Evolutionary conservation across 2,888 invertebrate species (phyloP), one percentile per base, ranked within the genome.

Genomic region (Lumbricus terrestris): DNA sequence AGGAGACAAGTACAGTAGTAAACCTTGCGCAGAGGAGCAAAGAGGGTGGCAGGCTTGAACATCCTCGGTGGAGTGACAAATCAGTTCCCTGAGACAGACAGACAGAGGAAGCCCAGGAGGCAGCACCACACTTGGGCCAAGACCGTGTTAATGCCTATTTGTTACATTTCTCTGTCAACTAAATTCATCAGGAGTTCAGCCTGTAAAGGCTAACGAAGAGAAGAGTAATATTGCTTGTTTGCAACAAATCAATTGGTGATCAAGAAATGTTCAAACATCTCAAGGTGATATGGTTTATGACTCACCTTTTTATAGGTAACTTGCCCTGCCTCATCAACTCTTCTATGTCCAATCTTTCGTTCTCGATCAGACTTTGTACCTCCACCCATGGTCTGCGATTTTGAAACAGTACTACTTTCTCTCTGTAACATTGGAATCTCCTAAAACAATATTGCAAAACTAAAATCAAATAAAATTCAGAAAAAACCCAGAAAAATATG

Each of bases 261-360:
- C n/a, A 69, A n/a, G n/a, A n/a, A n/a, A n/a, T n/a, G n/a, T 69
- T 69, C 69, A 69, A n/a, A n/a, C n/a, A 69, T n/a, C n/a, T n/a
- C 69, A 69, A n/a, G n/a, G n/a, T n/a, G n/a, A n/a, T n/a, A n/a
- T n/a, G n/a, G n/a, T n/a, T n/a, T n/a, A n/a, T n/a, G 29, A 35
- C 34, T 35, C 35, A 96, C 96, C 96, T 99, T 99, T 96, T 99
- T 99, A 95, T 99, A 99, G 42, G 99, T 99, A 95, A 99, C 99
- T 96, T 98, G 98, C 91, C 99, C 99, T 90, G 98, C 94, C 94
- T 98, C 98, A 90, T 98, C 98, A 92, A 99, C 99, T 92, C 99
- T 96, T 93, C 99, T 96, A 95, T 99, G 99, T 15, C 99, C 99
- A 95, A 99, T 97, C 96, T 99, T 99, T 90, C 94, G 93, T 92